These are phyloP conservation scores for Aphidius gifuensis DNA, from an alignment of 1,140 invertebrate species.

Conservation along the genomic window DNA sequence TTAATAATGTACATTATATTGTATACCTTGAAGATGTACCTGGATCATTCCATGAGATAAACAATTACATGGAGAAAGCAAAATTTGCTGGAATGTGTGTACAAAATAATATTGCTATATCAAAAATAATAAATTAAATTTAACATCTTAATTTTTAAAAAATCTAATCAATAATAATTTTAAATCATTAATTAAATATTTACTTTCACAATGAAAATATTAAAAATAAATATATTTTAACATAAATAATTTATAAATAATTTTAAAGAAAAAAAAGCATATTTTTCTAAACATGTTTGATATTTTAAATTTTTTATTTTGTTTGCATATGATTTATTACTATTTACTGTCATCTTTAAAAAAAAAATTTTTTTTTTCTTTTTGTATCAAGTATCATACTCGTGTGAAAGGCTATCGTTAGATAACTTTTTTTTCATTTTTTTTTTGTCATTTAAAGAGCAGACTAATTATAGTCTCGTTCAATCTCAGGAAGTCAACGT, in stretches of 20 bases:
- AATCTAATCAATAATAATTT: too few relatives aligned
- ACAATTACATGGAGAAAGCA: not conserved
- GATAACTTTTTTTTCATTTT: not conserved
- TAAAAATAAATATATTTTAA: too few relatives aligned
- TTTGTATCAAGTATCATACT: not conserved
- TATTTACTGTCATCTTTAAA: not conserved
- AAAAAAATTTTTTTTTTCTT: too few relatives aligned
- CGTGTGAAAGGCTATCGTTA: not conserved
- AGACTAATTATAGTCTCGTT: not conserved
- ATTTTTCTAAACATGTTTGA: too few relatives aligned
- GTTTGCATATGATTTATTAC: not conserved
- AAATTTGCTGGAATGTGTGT: not conserved
- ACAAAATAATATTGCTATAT: too few relatives aligned
- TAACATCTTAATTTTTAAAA: too few relatives aligned
- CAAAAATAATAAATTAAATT: too few relatives aligned
- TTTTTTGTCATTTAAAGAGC: not conserved
- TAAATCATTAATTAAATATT: too few relatives aligned
- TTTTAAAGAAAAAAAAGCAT: too few relatives aligned
- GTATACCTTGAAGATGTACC: not conserved
- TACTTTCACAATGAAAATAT: too few relatives aligned
- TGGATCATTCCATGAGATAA: slow-evolving; percentile 1
- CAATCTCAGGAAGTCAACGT: not conserved
- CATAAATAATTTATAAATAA: too few relatives aligned
- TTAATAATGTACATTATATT: not conserved
- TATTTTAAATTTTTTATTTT: too few relatives aligned